A percentile compares a stretch with the other conserved stretches of the same genome.
Evolutionary conservation across 2,797 vertebrate genomes (phyloP).

Genomic region (Diceros bicornis): DNA sequence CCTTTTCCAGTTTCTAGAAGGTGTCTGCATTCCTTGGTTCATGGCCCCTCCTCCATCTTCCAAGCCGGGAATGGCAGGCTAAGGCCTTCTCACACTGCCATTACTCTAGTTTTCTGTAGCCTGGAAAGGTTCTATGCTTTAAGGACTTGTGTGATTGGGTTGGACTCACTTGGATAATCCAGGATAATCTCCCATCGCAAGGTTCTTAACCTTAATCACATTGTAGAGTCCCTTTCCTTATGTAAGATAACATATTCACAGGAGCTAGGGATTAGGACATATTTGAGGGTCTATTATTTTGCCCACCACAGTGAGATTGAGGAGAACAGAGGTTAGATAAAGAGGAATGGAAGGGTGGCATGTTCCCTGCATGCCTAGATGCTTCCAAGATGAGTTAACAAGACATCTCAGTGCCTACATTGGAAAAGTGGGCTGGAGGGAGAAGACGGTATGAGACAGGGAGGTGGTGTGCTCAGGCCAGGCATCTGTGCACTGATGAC

Average conservation of each 20-base stretch:
- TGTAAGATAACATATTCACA: not conserved
- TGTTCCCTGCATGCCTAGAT: not conserved
- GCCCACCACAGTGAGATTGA: not conserved
- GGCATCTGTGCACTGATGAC: not conserved
- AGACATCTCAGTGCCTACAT: not conserved
- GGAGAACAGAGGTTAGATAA: not conserved
- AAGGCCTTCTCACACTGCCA: not conserved
- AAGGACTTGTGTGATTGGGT: not conserved
- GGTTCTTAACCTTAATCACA: conserved; percentile 24
- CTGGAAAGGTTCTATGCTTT: not conserved
- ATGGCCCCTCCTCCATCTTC: not conserved
- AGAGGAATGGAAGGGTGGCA: not conserved
- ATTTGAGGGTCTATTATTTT: not conserved
- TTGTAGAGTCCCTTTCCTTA: not conserved
- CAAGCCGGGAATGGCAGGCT: not conserved
- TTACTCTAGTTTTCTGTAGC: not conserved
- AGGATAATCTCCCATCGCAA: not conserved
- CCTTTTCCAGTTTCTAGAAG: conserved; percentile 9
- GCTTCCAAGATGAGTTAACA: not conserved
- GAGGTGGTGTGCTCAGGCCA: not conserved
- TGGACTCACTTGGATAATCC: not conserved
- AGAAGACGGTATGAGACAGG: not conserved
- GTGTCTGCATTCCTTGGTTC: not conserved
- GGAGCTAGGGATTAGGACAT: not conserved
- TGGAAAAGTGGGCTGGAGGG: not conserved